Evolutionary conservation across 2,797 vertebrate genomes (phyloP).

Genomic region (Atherinosoma microstoma): DNA sequence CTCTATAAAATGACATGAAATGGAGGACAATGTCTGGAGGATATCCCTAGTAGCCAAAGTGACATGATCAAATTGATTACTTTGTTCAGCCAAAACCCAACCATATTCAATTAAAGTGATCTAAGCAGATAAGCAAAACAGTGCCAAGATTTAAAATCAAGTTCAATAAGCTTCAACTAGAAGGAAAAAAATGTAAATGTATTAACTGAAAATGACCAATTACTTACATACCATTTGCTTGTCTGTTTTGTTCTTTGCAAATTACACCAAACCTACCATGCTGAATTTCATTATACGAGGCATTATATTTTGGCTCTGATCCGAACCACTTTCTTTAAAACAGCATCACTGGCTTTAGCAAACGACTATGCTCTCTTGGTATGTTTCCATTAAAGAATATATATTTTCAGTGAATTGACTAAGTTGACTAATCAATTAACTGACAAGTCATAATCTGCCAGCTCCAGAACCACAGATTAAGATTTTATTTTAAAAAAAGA

Average conservation of each 20-base stretch:
- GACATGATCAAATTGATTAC: not conserved
- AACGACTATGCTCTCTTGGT: not conserved
- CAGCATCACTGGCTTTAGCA: not conserved
- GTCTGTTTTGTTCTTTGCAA: not conserved
- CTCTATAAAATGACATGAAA: not conserved
- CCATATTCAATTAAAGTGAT: not conserved
- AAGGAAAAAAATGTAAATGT: not conserved
- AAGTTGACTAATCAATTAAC: not conserved
- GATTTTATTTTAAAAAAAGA: not conserved
- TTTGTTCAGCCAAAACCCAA: not conserved
- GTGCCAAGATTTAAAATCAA: not conserved
- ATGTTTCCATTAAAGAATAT: not conserved
- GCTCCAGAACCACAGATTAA: not conserved
- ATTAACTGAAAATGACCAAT: not conserved
- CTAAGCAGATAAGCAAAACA: not conserved
- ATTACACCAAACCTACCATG: not conserved
- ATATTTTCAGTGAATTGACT: not conserved
- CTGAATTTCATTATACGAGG: not conserved
- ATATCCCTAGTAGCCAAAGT: not conserved
- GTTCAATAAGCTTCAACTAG: not conserved
- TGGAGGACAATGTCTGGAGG: not conserved
- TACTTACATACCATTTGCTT: not conserved
- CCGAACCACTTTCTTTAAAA: not conserved
- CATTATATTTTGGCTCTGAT: not conserved
- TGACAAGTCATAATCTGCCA: not conserved